These are phyloP conservation scores for Drosophila arizonae DNA, from an alignment of 1,140 invertebrate genomes.

Conservation along the genomic window DNA sequence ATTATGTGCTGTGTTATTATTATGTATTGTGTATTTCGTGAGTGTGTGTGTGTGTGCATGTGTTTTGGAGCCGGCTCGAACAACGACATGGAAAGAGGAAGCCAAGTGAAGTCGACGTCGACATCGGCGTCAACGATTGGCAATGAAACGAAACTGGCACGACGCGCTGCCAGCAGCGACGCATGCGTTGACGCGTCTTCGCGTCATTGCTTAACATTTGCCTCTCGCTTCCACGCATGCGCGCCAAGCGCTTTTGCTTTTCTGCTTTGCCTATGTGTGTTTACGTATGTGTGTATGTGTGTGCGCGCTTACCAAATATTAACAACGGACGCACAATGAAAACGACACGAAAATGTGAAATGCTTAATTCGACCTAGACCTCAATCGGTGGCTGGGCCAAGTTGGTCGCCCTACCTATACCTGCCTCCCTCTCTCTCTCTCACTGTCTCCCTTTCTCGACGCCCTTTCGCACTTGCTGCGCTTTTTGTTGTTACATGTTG, in stretches of 20 bases:
- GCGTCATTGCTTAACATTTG: slow-evolving; percentile 39
- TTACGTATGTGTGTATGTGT: slow-evolving; percentile 9
- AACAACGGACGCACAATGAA: slow-evolving; percentile 70
- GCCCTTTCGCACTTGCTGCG: not conserved
- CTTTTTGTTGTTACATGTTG: slow-evolving; percentile 23
- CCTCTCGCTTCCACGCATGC: slow-evolving; percentile 64
- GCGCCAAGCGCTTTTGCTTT: slow-evolving; percentile 14
- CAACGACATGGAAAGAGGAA: slow-evolving; percentile 52
- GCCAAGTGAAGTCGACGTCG: slow-evolving; percentile 36
- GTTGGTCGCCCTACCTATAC: slow-evolving; percentile 24
- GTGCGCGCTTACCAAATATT: slow-evolving; percentile 69
- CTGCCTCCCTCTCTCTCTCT: not conserved
- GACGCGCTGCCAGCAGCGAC: slow-evolving; percentile 33
- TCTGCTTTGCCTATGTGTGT: slow-evolving; percentile 4
- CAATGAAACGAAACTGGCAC: slow-evolving; percentile 71
- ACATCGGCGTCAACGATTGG: slow-evolving; percentile 52
- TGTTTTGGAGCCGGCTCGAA: slow-evolving; percentile 61
- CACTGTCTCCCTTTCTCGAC: not conserved
- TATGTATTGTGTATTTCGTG: slow-evolving; percentile 37
- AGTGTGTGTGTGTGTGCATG: slow-evolving; percentile 25
- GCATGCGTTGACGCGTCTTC: slow-evolving; percentile 44
- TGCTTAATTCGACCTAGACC: slow-evolving; percentile 79
- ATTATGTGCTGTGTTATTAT: slow-evolving; percentile 64
- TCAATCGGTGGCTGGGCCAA: slow-evolving; percentile 68
- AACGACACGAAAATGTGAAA: slow-evolving; percentile 81